A percentile compares a stretch with the other conserved stretches of the same genome.
These are phyloP conservation scores for Harpalus rufipes DNA, from an alignment of 2,888 invertebrate species.

Conservation along the genomic window DNA sequence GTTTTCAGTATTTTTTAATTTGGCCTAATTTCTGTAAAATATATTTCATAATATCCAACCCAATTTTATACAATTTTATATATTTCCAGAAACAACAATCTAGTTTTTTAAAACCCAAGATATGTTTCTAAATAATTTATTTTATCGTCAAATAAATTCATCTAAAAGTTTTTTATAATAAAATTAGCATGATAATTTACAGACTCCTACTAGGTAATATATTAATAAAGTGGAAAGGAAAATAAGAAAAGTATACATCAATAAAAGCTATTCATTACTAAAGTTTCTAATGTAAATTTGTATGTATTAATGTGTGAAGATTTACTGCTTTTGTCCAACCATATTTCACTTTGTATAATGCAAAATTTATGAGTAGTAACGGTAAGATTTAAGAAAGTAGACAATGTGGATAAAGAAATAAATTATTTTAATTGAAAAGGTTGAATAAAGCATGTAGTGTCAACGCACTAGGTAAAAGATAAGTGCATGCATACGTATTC, in stretches of 20 bases:
- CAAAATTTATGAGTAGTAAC: slow-evolving; percentile 41
- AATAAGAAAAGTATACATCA: neutral
- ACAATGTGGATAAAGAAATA: slow-evolving; percentile 48
- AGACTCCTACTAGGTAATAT: neutral
- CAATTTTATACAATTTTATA: too few relatives aligned
- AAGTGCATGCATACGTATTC: slow-evolving; percentile 32
- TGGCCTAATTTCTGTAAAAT: too few relatives aligned
- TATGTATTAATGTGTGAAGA: slow-evolving; percentile 11
- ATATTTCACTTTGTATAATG: slow-evolving; percentile 30
- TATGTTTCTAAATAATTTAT: too few relatives aligned
- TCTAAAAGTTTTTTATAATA: too few relatives aligned
- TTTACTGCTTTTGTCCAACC: slow-evolving; percentile 3
- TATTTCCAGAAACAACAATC: too few relatives aligned
- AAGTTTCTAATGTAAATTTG: slow-evolving; percentile 23
- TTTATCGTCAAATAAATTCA: neutral
- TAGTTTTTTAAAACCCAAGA: too few relatives aligned
- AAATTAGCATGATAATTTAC: neutral
- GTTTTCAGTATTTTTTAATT: too few relatives aligned
- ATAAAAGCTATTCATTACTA: neutral
- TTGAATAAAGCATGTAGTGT: slow-evolving; percentile 13
- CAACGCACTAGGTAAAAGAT: slow-evolving; percentile 36
- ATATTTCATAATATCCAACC: too few relatives aligned
- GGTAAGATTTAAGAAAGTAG: slow-evolving; percentile 9
- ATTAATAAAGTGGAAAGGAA: slow-evolving; percentile 3
- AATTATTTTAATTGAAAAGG: slow-evolving; percentile 44